Evolutionary conservation across 2,113 vertebrate genomes (phyloP).

Genomic region (Mustela lutreola): DNA sequence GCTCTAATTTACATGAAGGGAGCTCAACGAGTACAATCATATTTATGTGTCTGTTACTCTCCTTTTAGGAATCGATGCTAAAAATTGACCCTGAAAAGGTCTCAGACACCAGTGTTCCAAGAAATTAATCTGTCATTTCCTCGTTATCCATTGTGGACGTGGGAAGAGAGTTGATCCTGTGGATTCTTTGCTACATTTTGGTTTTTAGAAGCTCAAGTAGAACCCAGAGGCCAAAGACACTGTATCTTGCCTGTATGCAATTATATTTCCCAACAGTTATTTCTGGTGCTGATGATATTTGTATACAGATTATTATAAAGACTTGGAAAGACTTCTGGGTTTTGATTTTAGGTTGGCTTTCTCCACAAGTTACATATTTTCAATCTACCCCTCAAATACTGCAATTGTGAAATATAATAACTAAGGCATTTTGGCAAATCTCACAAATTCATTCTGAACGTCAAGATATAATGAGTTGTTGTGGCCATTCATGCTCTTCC

Average conservation of each 20-base stretch:
- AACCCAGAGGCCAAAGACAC: background rate
- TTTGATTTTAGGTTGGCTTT: constrained; percentile 72
- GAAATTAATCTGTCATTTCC: constrained; percentile 33
- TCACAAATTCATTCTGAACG: constrained; percentile 59
- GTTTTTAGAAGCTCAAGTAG: constrained; percentile 55
- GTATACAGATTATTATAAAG: constrained; percentile 27
- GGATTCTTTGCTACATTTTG: constrained; percentile 42
- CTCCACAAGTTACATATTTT: constrained; percentile 60
- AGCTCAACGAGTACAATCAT: background rate
- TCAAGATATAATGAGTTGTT: constrained; percentile 63
- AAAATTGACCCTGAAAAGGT: constrained; percentile 33
- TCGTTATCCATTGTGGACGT: background rate
- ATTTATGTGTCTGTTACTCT: background rate
- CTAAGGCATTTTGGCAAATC: constrained; percentile 36
- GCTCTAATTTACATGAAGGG: background rate
- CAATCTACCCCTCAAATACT: constrained; percentile 66
- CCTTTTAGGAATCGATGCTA: background rate
- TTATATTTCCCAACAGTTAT: constrained; percentile 70
- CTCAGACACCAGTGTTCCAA: background rate
- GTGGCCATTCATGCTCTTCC: constrained; percentile 51
- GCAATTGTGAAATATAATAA: constrained; percentile 66
- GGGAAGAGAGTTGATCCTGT: background rate
- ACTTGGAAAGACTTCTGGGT: constrained; percentile 56
- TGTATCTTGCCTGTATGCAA: background rate
- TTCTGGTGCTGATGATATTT: constrained; percentile 59